Percentiles rank a stretch among this genome's conserved stretches.
Evolutionary conservation across 2,113 vertebrate species (phyloP).

Genomic region (Panurus biarmicus): DNA sequence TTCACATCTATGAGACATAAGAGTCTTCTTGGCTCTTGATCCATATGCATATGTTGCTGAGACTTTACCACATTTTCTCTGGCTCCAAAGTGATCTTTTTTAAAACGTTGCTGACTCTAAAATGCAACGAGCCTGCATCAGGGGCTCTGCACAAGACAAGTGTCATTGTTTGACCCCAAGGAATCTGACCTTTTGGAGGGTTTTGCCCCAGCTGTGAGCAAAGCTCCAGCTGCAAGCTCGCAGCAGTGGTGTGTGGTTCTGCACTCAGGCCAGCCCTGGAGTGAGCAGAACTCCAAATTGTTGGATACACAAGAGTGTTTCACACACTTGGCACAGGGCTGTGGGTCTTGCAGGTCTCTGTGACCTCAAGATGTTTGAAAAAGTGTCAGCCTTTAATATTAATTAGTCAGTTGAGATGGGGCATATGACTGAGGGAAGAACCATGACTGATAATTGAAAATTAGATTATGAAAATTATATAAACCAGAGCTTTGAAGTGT

Average conservation of each 20-base stretch:
- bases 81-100: neutral
- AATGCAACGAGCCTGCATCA: neutral
- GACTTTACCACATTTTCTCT: neutral
- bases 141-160: neutral
- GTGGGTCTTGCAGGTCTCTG: neutral
- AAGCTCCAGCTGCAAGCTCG: neutral
- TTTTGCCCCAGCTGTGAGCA: neutral
- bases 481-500: neutral
- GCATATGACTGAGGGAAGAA: neutral
- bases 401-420: neutral
- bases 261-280: neutral
- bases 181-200: neutral
- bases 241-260: neutral
- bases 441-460: neutral
- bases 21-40: neutral
- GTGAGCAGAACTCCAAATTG: neutral
- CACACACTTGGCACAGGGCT: neutral
- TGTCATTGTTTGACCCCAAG: neutral
- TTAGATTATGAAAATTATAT: neutral
- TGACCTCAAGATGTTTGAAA: neutral
- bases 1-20: neutral
- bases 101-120: neutral
- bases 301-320: fast-evolving
- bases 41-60: neutral
- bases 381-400: neutral